phyloP scores from a whole-genome alignment of 2,888 invertebrate genomes.

The Pollenia griseotomentosa region DNA sequence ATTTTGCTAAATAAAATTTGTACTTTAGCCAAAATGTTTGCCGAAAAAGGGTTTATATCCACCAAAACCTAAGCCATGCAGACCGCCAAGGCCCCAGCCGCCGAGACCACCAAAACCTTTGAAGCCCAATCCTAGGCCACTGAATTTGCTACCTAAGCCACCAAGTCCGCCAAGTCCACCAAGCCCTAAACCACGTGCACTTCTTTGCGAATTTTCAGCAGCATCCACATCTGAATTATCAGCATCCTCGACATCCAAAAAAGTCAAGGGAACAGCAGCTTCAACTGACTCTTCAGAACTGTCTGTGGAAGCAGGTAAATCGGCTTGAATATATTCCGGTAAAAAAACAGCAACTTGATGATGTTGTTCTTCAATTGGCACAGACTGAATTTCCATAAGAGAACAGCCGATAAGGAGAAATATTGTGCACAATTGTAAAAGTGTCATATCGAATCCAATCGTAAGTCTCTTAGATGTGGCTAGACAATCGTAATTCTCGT shows the following conservation, averaged over 20 bases:
- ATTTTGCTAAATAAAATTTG: neutral
- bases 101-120: conserved; percentile 74
- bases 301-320: conserved; percentile 46
- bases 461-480: neutral
- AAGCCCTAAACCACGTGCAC: conserved; percentile 77
- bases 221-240: conserved; percentile 50
- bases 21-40: conserved; percentile 67
- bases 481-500: conserved; percentile 7
- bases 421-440: conserved; percentile 14
- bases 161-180: conserved; percentile 72
- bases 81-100: conserved; percentile 76
- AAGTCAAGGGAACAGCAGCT: conserved; percentile 72
- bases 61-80: conserved; percentile 75
- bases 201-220: conserved; percentile 71
- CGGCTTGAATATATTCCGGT: conserved; percentile 42
- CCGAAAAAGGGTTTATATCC: conserved; percentile 78
- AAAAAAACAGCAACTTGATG: conserved; percentile 65
- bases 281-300: conserved; percentile 24
- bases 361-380: conserved; percentile 37
- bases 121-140: conserved; percentile 75
- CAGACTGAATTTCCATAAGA: conserved; percentile 6
- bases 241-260: conserved; percentile 77
- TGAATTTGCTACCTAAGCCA: conserved; percentile 73
- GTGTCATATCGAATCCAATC: conserved; percentile 27
- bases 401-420: conserved; percentile 6